phyloP scores from a whole-genome alignment of 2,113 vertebrate species.

The Clinocottus analis region DNA sequence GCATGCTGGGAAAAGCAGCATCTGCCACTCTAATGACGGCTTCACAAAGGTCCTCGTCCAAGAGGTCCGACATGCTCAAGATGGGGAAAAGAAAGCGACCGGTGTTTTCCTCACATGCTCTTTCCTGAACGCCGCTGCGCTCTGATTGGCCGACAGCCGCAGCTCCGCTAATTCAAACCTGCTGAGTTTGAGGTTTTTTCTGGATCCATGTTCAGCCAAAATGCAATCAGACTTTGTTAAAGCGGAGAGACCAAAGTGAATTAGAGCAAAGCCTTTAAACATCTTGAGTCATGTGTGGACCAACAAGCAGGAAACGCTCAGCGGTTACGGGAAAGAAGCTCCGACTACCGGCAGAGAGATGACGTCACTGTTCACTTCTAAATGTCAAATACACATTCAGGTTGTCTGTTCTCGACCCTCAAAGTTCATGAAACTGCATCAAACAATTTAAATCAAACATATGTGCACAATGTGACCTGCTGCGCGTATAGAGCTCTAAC shows the following conservation, averaged over 20 bases:
- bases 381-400: not conserved
- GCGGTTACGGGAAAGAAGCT: not conserved
- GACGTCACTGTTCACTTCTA: not conserved
- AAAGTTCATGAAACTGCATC: not conserved
- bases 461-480: no score
- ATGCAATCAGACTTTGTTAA: slow-evolving; percentile 21
- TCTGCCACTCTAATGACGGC: not conserved
- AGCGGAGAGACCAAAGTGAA: slow-evolving; percentile 1
- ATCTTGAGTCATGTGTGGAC: not conserved
- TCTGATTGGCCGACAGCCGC: slow-evolving; percentile 5
- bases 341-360: no score
- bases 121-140: no score
- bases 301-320: not conserved
- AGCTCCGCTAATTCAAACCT: slow-evolving; percentile 14
- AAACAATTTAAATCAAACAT: no score
- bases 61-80: not conserved
- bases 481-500: no score
- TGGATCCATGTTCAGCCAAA: slow-evolving; percentile 15
- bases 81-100: no score
- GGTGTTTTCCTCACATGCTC: no score
- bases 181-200: slow-evolving; percentile 25
- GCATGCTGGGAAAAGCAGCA: not conserved
- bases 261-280: slow-evolving; percentile 2
- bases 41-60: not conserved
- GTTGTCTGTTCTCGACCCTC: not conserved